Evolutionary conservation across 1,140 invertebrate genomes (phyloP), one percentile per base, ranked within the genome.

Genomic region (Drosophila melanica): DNA sequence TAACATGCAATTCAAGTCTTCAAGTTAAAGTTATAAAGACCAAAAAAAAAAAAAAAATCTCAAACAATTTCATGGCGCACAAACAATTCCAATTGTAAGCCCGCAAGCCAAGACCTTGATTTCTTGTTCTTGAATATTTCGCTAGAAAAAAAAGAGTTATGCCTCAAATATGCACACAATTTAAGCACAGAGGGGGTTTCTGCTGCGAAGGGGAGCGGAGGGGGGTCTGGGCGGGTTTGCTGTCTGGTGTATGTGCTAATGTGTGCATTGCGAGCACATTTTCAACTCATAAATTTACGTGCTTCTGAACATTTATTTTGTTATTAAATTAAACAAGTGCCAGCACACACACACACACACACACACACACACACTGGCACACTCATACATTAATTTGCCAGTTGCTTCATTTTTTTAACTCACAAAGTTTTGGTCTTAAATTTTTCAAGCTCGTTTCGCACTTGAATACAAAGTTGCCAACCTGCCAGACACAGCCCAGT

Each of bases 241-340:
- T 27, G 41, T 20, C 51, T 39, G 47, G 55, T 20, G 68, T 68
- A 63, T 70, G 81, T 85, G 81, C 85, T 85, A 85, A 85, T 85
- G 77, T 77, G 69, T 75, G 81, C 77, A 80, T 60, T 77, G 81
- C 81, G 63, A 74, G 60, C 75, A 62, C 69, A 71, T 85, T 81
- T 75, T 78, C 53, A 66, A 78, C 78, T 81, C 81, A 86, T 86
- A 87, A 87, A 86, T 86, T 87, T 78, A 80, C 64, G 75, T 68
- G 70, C 63, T 79, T 79, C 70, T 59, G 81, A 81, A 86, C 82
- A 86, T 86, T 86, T 81, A 86, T 86, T 86, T 87, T 87, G 82
- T 86, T 86, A 86, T 86, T 86, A 86, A 86, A 87, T 86, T 87
- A 82, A 82, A 76, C 71, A 82, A 82, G 80, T 82, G 76, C 76